A percentile compares a stretch with the other conserved stretches of the same genome.
phyloP scores from a whole-genome alignment of 2,888 invertebrate genomes.

The Oligia fasciuncula region DNA sequence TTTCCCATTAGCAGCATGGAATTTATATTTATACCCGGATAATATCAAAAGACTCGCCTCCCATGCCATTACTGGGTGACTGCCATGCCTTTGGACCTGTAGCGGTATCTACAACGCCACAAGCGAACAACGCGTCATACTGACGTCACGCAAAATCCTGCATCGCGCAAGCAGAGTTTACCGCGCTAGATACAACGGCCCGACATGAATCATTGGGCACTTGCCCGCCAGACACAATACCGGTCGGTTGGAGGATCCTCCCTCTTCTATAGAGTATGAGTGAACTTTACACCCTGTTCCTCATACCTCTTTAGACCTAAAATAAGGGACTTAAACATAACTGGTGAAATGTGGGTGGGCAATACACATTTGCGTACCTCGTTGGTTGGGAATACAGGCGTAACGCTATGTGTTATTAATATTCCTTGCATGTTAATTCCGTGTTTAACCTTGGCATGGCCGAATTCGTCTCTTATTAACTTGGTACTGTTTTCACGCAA shows the following conservation, averaged over 20 bases:
- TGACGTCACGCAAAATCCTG: no score
- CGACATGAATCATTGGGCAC: no score
- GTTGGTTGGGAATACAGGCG: not conserved
- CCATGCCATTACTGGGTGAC: not conserved
- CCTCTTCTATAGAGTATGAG: no score
- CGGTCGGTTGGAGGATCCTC: no score
- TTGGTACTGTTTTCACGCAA: conserved; percentile 34
- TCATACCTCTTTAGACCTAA: no score
- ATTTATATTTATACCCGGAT: not conserved
- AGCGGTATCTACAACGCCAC: no score
- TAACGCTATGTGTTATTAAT: conserved; percentile 10
- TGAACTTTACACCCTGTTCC: no score
- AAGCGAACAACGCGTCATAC: no score
- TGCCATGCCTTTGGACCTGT: not conserved
- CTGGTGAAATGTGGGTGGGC: not conserved
- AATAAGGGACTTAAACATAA: not conserved
- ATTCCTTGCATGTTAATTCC: conserved; percentile 32
- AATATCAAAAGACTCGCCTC: not conserved
- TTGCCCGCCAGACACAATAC: no score
- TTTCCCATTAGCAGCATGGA: not conserved
- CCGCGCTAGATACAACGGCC: no score
- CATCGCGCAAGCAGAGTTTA: no score
- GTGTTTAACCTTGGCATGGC: conserved; percentile 19
- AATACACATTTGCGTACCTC: not conserved
- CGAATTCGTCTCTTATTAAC: conserved; percentile 40